Evolutionary conservation across 1,140 invertebrate species (phyloP), one percentile per base, ranked within the genome.

Genomic region (Cydia pomonella): DNA sequence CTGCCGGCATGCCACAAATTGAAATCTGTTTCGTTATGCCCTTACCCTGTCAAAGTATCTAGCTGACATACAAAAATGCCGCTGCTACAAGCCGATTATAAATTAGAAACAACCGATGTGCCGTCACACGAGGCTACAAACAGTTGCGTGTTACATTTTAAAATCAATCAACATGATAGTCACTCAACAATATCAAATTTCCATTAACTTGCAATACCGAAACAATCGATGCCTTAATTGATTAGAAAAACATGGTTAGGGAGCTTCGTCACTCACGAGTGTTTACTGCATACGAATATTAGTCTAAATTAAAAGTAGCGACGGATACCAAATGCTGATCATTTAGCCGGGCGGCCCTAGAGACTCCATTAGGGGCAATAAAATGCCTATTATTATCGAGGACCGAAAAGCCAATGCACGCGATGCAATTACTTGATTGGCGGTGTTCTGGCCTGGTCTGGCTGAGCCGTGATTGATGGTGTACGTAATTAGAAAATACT

Each of bases 331-430:
- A 92, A 86, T 84, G 86, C 72, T 74, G 82, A 82, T 80, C 90
- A 88, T 90, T 69, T 89, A 90, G 82, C 79, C 83, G 82, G 73
- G 75, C 79, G 87, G 88, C 91, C 91, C 91, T 92, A 92, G 91
- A 92, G 91, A 92, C 88, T 92, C 86, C 88, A 92, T 92, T 92
- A 92, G 81, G 78, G 85, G 88, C 85, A 92, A 92, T 92, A 92
- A 92, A 92, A 92, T 92, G 91, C 87, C 90, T 92, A 91, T 92
- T 91, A 91, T 92, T 92, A 92, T 92, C 91, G 89, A 92, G 89
- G 87, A 88, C 89, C 89, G 86, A 92, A 92, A 92, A 92, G 89
- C 87, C 88, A 88, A 91, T 91, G 91, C 91, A 92, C 91, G 91
- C 91, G 90, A 92, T 92, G 90, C 91, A 92, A 92, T 92, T 92